phyloP scores from a whole-genome alignment of 2,113 vertebrate genomes.

The Tetrax tetrax region DNA sequence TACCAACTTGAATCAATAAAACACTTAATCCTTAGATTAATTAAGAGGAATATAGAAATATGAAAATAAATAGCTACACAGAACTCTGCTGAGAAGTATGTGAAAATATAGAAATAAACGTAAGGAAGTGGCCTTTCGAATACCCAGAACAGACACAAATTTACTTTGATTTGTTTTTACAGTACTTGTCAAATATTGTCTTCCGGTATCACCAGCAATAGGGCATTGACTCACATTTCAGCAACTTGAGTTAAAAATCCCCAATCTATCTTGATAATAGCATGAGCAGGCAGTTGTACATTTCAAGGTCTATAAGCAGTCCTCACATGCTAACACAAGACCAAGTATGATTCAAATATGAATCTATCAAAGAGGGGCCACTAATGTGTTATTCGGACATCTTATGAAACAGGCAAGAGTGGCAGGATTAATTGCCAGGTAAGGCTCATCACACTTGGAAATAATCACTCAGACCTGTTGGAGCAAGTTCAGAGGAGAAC shows the following conservation, averaged over 20 bases:
- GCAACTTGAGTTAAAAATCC: not conserved
- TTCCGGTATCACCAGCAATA: not conserved
- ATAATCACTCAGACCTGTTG: not conserved
- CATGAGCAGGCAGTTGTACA: not conserved
- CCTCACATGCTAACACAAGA: not conserved
- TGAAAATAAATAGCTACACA: not conserved
- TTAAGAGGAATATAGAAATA: not conserved
- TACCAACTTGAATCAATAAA: not conserved
- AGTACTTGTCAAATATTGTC: not conserved
- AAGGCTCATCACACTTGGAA: not conserved
- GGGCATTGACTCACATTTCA: not conserved
- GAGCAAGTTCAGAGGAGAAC: too few relatives aligned
- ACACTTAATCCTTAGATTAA: not conserved
- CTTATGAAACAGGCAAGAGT: not conserved
- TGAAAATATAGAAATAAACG: not conserved
- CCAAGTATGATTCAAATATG: not conserved
- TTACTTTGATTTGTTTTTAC: not conserved
- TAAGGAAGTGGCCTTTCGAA: not conserved
- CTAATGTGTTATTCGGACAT: not conserved
- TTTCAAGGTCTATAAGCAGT: not conserved
- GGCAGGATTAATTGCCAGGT: not conserved
- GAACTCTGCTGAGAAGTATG: not conserved
- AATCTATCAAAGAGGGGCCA: not conserved
- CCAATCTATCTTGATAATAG: not conserved
- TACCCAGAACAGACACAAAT: not conserved